Evolutionary conservation across 1,140 invertebrate genomes (phyloP).

Genomic region (Gryon sp.): DNA sequence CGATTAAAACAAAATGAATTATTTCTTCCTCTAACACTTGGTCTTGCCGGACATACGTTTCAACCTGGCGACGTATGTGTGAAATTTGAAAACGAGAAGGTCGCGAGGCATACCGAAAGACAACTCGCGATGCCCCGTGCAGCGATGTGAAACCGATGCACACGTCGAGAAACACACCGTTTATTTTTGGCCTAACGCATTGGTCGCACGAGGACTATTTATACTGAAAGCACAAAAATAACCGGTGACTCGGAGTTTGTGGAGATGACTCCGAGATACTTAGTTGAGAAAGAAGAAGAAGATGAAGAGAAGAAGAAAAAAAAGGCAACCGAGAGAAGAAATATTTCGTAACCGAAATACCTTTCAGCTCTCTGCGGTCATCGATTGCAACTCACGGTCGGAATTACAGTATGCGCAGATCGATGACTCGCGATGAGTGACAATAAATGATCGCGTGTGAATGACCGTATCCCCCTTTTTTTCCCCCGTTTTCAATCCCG

Average conservation of each 20-base stretch:
- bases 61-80: constrained; percentile 46
- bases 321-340: constrained; percentile 17
- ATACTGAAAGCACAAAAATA: constrained; percentile 67
- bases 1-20: constrained; percentile 49
- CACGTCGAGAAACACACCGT: constrained; percentile 49
- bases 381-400: not conserved
- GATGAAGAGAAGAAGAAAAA: constrained; percentile 6
- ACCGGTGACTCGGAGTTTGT: constrained; percentile 34
- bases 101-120: constrained; percentile 39
- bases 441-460: constrained; percentile 29
- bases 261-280: constrained; percentile 47
- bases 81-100: constrained; percentile 46
- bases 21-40: constrained; percentile 31
- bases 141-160: constrained; percentile 60
- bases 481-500: not conserved
- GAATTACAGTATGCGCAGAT: constrained; percentile 8
- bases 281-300: constrained; percentile 25
- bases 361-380: not conserved
- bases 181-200: constrained; percentile 66
- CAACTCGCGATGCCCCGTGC: constrained; percentile 41
- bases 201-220: constrained; percentile 63
- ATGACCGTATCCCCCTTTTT: constrained; percentile 30
- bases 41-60: constrained; percentile 34
- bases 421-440: constrained; percentile 33
- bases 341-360: constrained; percentile 12